Evolutionary conservation across 64 coral and sea anemone genomes (phyloP).

Genomic region (Actinia equina): DNA sequence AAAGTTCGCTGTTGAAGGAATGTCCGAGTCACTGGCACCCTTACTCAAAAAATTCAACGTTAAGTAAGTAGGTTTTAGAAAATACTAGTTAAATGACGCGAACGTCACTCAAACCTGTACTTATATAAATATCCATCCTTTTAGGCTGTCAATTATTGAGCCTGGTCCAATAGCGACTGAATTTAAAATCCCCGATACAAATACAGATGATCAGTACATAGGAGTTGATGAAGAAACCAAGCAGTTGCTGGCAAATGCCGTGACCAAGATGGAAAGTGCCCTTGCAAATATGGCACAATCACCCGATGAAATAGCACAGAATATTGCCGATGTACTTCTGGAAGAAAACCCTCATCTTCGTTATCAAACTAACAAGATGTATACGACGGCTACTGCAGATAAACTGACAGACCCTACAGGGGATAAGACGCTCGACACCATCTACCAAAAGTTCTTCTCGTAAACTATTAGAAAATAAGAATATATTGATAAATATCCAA

Average conservation of each 20-base stretch:
- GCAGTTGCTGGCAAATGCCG: conserved; percentile 24
- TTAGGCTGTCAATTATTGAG: conserved; percentile 60
- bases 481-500: not conserved
- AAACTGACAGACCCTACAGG: conserved; percentile 60
- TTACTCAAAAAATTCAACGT: conserved; percentile 64
- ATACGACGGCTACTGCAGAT: not conserved
- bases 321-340: conserved; percentile 28
- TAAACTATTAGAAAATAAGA: not conserved
- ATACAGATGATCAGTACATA: not conserved
- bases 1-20: conserved; percentile 75
- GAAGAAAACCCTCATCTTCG: conserved; percentile 45
- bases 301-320: conserved; percentile 55
- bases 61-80: conserved; percentile 25
- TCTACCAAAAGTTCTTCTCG: conserved; percentile 32
- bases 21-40: conserved; percentile 68
- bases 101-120: no score
- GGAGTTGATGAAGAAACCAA: conserved; percentile 72
- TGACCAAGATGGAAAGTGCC: conserved; percentile 17
- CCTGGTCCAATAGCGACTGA: conserved; percentile 60
- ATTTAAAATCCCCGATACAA: conserved; percentile 21
- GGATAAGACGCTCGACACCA: conserved; percentile 22
- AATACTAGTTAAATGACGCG: not conserved
- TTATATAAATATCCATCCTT: not conserved
- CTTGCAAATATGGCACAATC: conserved; percentile 34
- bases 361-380: conserved; percentile 65